Percentiles rank a stretch among this genome's conserved stretches.
These are phyloP conservation scores for Anhinga rufa DNA, from an alignment of 2,113 vertebrate species.

Conservation along the genomic window DNA sequence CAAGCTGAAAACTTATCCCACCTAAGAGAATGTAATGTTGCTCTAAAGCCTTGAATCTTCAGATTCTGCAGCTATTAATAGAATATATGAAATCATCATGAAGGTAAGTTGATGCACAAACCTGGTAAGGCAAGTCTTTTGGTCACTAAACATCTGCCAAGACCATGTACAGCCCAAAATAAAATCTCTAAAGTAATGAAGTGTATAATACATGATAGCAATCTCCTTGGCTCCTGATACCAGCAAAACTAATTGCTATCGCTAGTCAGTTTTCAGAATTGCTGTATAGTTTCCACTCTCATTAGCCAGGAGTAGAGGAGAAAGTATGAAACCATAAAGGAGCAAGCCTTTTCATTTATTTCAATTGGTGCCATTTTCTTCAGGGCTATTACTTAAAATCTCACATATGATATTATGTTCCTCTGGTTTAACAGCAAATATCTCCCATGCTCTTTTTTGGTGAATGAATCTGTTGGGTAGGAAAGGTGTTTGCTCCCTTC, in stretches of 20 bases:
- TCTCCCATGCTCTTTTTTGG: background rate
- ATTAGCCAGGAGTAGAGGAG: background rate
- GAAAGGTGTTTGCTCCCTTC: background rate
- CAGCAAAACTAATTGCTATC: background rate
- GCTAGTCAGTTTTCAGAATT: background rate
- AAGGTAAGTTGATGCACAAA: background rate
- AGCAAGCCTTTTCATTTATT: background rate
- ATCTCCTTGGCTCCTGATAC: background rate
- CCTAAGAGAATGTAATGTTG: background rate
- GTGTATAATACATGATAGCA: background rate
- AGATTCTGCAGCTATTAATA: background rate
- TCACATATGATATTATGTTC: background rate
- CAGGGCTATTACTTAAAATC: background rate
- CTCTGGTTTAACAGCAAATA: background rate
- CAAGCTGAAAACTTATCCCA: background rate
- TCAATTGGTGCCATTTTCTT: background rate
- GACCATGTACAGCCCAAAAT: background rate
- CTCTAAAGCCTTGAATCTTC: background rate
- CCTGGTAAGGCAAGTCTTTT: background rate
- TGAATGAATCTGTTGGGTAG: background rate
- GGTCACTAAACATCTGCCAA: background rate
- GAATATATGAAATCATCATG: background rate
- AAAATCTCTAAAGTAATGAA: background rate
- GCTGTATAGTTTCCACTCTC: background rate
- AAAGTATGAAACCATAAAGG: background rate